Evolutionary conservation across 2,113 vertebrate species (phyloP).

Genomic region (Ia io): DNA sequence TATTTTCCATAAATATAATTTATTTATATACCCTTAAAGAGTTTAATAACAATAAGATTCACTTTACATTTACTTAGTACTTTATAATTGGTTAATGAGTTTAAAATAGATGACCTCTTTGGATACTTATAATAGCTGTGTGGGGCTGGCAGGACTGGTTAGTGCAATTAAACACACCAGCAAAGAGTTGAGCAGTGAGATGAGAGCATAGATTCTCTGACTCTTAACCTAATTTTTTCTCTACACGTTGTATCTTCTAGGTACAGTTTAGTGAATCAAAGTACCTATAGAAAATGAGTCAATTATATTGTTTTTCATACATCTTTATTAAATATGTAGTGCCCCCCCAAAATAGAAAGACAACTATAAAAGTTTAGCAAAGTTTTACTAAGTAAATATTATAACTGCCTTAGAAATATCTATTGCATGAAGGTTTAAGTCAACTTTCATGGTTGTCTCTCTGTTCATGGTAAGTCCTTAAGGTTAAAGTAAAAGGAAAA

Average conservation of each 20-base stretch:
- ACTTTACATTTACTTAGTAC: background rate
- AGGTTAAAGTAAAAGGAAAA: background rate
- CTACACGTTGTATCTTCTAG: background rate
- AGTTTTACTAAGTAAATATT: background rate
- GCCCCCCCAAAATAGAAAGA: background rate
- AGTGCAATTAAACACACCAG: background rate
- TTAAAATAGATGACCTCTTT: background rate
- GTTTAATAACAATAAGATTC: background rate
- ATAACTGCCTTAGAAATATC: background rate
- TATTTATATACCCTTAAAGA: background rate
- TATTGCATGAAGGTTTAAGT: background rate
- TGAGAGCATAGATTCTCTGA: background rate
- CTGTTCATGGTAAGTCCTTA: background rate
- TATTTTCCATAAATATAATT: background rate
- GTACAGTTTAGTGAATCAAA: background rate
- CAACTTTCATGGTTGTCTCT: background rate
- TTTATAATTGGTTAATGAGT: background rate
- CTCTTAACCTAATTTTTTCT: background rate
- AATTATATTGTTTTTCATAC: background rate
- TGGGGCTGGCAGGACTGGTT: background rate
- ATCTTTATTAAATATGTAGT: background rate
- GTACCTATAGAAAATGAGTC: background rate
- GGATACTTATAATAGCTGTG: background rate
- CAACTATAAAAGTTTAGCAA: background rate
- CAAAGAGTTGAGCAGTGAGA: background rate